phyloP scores from a whole-genome alignment of 1,140 invertebrate genomes.

The Epicauta chinensis region DNA sequence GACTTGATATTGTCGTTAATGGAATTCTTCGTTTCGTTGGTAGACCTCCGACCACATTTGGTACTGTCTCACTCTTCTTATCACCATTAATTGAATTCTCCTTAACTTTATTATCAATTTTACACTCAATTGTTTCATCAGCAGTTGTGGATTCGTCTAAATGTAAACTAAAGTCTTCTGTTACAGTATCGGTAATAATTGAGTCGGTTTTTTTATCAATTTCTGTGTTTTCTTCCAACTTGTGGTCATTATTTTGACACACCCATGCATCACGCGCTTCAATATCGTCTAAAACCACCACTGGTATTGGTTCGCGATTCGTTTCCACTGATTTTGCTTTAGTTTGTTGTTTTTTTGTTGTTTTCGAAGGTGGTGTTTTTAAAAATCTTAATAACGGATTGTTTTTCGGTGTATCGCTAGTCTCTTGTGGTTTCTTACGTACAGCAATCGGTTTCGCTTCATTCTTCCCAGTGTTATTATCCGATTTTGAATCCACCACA shows the following conservation, averaged over 20 bases:
- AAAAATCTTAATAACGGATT: constrained; percentile 25
- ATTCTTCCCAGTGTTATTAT: constrained; percentile 1
- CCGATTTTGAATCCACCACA: neutral
- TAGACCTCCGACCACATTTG: constrained; percentile 18
- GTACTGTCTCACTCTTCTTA: constrained; percentile 32
- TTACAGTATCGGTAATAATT: constrained; percentile 45
- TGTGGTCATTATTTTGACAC: constrained; percentile 10
- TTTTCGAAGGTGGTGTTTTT: constrained; percentile 12
- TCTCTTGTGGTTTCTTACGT: too few relatives aligned
- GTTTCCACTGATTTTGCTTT: neutral
- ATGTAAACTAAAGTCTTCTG: constrained; percentile 61
- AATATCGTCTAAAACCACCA: constrained; percentile 23
- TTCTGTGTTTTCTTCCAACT: constrained; percentile 24
- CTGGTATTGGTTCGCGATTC: neutral
- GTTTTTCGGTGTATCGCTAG: constrained; percentile 6
- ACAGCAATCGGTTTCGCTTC: neutral
- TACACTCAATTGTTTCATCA: constrained; percentile 7
- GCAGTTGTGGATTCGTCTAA: constrained; percentile 50
- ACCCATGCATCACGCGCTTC: constrained; percentile 38
- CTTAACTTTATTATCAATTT: constrained; percentile 8
- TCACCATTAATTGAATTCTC: constrained; percentile 27
- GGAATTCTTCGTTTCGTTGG: constrained; percentile 50
- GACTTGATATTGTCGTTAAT: constrained; percentile 68
- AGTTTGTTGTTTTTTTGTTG: too few relatives aligned
- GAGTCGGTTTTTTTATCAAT: constrained; percentile 24